Base-by-base conservation (phyloP, 1,140 invertebrate species). In the Dolichoris vasculosae region DNA sequence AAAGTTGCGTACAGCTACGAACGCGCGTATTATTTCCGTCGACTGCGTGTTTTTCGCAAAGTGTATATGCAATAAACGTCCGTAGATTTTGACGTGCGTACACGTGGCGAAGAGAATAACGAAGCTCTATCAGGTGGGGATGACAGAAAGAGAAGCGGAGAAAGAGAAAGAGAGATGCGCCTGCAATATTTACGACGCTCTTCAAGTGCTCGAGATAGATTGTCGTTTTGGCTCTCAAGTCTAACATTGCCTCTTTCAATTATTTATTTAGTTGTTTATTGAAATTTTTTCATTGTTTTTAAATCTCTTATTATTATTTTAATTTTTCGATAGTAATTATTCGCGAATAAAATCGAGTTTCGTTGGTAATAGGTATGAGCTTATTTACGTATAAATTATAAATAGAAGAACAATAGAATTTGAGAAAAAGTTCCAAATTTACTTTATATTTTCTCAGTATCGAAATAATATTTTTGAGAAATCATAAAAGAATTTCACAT, bases 201-300 rank as follows among this genome's bases (percentile, higher is more conserved):
- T 43, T 23, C 1, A 23, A 17, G 15, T 17, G 17, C 35, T 69
- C 67, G 15, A 69, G 11, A 69, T 69, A 59, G 30, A 69, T 38
- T 69, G 67, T 69, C 35, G 20, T 69, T 69, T 69, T 69, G 67
- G 67, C 67, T 38, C 67, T 69, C 32, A 32, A 35, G 23, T 38
- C 2, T 38, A 35, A 69, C 67, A 69, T 6, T 38, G 67, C 32
- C 30, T 35, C 32, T 69, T 69, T 67, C 13, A 35, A 69, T 69
- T 69, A 35, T 35, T 69, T 69, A 69, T 69, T 20, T 17, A 17
- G 15, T 4, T 38, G 7, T 26, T 59, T 59, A 59, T 26, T 2
- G 15, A 55, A 2, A 2, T 17, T 55, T 59, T 59, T 26, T 20
- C 26, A 59, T 59, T 59, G 55, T 59, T 59, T 26, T 26, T 59